phyloP scores from a whole-genome alignment of 2,888 invertebrate species.

The Notodonta dromedarius region DNA sequence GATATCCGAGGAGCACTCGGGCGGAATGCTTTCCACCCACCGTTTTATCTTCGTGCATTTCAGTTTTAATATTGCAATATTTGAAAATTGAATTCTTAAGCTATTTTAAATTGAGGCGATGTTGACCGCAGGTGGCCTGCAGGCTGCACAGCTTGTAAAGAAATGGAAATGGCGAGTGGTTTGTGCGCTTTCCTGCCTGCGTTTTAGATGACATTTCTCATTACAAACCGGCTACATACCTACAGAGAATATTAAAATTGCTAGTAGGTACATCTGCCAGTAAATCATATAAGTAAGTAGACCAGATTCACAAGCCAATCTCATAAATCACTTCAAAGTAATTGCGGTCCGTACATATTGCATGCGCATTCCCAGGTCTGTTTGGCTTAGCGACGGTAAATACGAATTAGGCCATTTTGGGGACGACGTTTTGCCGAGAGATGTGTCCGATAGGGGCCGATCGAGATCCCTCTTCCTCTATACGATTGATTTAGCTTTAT shows the following conservation, averaged over 20 bases:
- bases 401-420: conserved; percentile 51
- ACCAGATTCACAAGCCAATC: not conserved
- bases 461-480: conserved; percentile 57
- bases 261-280: not conserved
- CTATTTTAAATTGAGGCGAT: too few relatives aligned
- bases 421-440: conserved; percentile 46
- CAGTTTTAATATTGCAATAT: not conserved
- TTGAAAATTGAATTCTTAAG: too few relatives aligned
- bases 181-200: too few relatives aligned
- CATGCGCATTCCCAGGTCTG: conserved; percentile 20
- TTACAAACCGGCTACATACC: too few relatives aligned
- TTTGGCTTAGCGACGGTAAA: conserved; percentile 44
- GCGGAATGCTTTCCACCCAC: conserved; percentile 33
- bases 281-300: not conserved
- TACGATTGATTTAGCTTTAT: conserved; percentile 78
- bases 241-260: conserved; percentile 4
- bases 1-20: conserved; percentile 53
- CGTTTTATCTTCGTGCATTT: conserved; percentile 29
- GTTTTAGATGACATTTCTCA: too few relatives aligned
- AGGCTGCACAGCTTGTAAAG: too few relatives aligned
- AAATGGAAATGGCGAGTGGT: too few relatives aligned
- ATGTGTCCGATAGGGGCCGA: conserved; percentile 62
- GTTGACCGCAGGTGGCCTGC: too few relatives aligned
- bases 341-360: conserved; percentile 11
- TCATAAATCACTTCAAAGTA: conserved; percentile 3